Conservation (phyloP, 92 coral and sea anemone genomes). For the Nematostella vectensis region DNA sequence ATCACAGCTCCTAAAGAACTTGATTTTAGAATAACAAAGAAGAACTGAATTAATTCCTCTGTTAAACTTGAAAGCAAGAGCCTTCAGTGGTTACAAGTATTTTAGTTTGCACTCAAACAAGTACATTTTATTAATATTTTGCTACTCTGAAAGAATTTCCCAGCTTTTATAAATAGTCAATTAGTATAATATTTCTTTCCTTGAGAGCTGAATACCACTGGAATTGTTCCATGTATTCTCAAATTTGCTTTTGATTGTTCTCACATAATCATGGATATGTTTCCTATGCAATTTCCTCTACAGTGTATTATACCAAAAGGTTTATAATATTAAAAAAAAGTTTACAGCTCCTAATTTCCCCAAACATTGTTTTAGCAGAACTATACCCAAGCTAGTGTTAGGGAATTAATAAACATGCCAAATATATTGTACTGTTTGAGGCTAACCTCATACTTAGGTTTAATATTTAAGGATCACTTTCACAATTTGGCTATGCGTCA, state of each 20-base stretch:
- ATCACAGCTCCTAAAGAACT: constrained; percentile 27
- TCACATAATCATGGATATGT: background rate
- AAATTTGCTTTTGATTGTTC: background rate
- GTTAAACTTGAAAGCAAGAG: background rate
- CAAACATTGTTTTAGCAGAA: constrained; percentile 3
- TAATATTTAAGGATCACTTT: background rate
- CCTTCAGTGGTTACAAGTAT: too few relatives aligned
- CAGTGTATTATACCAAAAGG: background rate
- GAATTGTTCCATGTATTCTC: background rate
- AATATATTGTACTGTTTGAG: constrained; percentile 11
- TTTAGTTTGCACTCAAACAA: too few relatives aligned
- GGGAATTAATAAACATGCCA: constrained; percentile 23
- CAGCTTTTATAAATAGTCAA: constrained; percentile 1
- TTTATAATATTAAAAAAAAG: background rate
- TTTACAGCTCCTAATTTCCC: background rate
- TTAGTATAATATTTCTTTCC: background rate
- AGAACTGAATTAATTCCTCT: constrained; percentile 1
- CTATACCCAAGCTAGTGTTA: background rate
- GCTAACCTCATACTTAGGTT: constrained; percentile 13
- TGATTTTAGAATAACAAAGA: constrained; percentile 18
- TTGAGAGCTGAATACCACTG: background rate
- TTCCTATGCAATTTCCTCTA: constrained; percentile 4
- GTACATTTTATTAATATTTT: too few relatives aligned
- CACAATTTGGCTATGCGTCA: background rate
- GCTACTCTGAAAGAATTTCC: constrained; percentile 2